Evolutionary conservation across 2,888 invertebrate species (phyloP).

Genomic region (Platycheirus albimanus): DNA sequence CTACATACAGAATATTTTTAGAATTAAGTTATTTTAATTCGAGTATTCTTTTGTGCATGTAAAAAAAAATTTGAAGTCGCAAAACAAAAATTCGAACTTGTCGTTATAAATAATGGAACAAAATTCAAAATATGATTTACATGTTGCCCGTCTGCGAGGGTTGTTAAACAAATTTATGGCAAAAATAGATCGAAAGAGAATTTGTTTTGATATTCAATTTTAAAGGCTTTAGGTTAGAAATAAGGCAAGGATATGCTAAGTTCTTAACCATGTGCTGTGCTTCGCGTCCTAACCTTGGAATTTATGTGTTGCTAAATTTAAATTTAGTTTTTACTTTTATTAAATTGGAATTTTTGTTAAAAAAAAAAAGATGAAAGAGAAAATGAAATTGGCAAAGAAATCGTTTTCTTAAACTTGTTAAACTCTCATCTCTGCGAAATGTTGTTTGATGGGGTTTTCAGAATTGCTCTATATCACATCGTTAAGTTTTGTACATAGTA

Average conservation of each 20-base stretch:
- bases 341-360: no score
- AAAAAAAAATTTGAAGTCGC: slow-evolving; percentile 5
- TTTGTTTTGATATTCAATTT: slow-evolving; percentile 8
- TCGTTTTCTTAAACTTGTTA: no score
- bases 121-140: slow-evolving; percentile 25
- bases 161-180: background rate
- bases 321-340: background rate
- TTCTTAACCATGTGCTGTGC: background rate
- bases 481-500: no score
- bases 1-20: no score
- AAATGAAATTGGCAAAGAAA: no score
- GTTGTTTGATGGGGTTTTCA: no score
- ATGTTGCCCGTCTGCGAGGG: background rate
- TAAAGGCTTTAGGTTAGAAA: background rate
- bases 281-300: no score
- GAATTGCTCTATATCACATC: no score
- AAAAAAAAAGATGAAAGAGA: no score
- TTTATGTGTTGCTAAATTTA: no score
- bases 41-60: background rate
- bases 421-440: no score
- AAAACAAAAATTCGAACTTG: background rate
- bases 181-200: background rate
- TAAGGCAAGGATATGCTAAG: background rate
- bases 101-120: slow-evolving; percentile 24
- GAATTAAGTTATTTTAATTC: background rate